These are phyloP conservation scores for Halichoerus grypus DNA, from an alignment of 2,113 vertebrate genomes.

Conservation along the genomic window DNA sequence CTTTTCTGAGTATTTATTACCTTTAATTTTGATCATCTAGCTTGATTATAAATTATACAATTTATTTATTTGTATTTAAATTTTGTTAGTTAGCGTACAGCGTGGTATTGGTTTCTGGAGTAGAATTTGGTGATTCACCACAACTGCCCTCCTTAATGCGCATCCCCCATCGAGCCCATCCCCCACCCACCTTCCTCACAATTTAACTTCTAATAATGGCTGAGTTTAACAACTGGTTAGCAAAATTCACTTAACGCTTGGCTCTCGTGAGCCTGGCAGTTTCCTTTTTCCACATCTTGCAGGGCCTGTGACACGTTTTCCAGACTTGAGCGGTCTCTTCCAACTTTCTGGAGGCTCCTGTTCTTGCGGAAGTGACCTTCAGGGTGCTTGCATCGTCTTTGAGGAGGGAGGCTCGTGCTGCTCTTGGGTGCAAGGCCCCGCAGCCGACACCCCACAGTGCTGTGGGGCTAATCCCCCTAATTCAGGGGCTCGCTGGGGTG, in stretches of 20 bases:
- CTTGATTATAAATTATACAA: background rate
- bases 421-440: background rate
- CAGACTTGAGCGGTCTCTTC: background rate
- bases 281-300: background rate
- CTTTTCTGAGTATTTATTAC: background rate
- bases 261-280: background rate
- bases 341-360: background rate
- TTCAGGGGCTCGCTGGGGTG: background rate
- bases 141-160: background rate
- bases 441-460: fast-evolving
- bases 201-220: constrained; percentile 9
- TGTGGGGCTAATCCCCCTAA: too few species aligned
- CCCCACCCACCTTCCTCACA: background rate
- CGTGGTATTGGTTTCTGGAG: background rate
- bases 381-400: background rate
- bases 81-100: background rate
- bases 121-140: background rate
- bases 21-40: constrained; percentile 12
- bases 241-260: background rate
- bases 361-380: background rate
- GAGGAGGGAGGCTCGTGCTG: background rate
- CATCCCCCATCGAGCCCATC: background rate
- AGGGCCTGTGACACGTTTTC: background rate
- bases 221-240: constrained; percentile 1
- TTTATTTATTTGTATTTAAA: background rate